These are phyloP conservation scores for Eriocheir sinensis DNA, from an alignment of 1,140 invertebrate species.

Conservation along the genomic window DNA sequence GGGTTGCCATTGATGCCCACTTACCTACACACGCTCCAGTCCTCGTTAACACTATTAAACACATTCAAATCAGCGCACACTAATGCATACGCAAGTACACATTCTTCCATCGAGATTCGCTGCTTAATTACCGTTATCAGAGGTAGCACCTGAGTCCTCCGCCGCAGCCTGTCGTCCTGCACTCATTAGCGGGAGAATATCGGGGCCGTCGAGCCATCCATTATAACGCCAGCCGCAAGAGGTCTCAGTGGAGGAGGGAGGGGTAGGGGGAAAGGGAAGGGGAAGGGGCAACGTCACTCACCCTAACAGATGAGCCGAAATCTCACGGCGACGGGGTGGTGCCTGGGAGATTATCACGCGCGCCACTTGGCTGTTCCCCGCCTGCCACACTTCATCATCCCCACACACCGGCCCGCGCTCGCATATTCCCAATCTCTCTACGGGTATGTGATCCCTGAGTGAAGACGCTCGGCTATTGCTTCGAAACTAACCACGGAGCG, in stretches of 20 bases:
- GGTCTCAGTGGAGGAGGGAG: too few relatives aligned
- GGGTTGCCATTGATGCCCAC: too few relatives aligned
- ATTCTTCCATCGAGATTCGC: neutral
- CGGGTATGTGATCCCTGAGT: too few relatives aligned
- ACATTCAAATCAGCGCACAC: too few relatives aligned
- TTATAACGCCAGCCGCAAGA: neutral
- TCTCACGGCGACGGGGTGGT: neutral
- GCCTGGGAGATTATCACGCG: neutral
- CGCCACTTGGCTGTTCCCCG: neutral
- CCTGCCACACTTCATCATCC: neutral
- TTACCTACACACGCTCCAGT: too few relatives aligned
- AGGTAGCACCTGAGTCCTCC: neutral
- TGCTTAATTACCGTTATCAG: neutral
- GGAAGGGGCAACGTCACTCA: slow-evolving; percentile 1
- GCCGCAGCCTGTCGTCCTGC: neutral
- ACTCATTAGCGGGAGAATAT: neutral
- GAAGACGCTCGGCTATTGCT: too few relatives aligned
- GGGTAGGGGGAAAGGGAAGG: too few relatives aligned
- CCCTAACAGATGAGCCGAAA: neutral
- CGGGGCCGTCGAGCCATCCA: neutral
- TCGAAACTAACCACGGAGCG: too few relatives aligned
- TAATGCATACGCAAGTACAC: neutral
- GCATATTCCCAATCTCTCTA: too few relatives aligned
- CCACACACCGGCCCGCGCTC: neutral
- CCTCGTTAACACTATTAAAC: too few relatives aligned